phyloP scores from a whole-genome alignment of 2,797 vertebrate genomes.

The Myotis planiceps region DNA sequence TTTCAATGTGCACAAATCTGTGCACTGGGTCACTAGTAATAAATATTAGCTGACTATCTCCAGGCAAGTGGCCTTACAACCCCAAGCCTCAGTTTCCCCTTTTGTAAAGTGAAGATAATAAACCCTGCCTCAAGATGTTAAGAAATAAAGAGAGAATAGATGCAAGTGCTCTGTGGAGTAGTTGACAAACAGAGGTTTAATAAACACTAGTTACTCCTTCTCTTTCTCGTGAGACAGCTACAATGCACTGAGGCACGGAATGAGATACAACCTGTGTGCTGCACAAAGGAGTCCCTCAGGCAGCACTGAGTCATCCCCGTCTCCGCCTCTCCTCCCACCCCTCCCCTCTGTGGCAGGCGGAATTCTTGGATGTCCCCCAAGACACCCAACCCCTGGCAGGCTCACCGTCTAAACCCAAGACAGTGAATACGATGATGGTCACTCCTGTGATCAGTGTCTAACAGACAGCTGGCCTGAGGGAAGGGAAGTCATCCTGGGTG shows the following conservation, averaged over 20 bases:
- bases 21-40: too few species aligned
- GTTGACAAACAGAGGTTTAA: neutral
- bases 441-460: neutral
- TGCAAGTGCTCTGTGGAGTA: neutral
- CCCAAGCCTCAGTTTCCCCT: neutral
- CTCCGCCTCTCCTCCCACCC: neutral
- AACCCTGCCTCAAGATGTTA: neutral
- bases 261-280: neutral
- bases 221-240: neutral
- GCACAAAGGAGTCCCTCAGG: neutral
- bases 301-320: neutral
- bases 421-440: neutral
- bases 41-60: neutral
- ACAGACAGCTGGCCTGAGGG: neutral
- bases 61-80: neutral
- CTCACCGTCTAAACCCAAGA: neutral
- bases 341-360: neutral
- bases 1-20: too few species aligned
- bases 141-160: neutral
- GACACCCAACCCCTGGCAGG: neutral
- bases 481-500: neutral
- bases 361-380: neutral
- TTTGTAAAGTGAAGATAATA: neutral
- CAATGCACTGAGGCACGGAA: neutral
- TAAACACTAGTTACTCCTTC: neutral